Evolutionary conservation across 2,888 invertebrate species (phyloP), one percentile per base, ranked within the genome.

Genomic region (Acanthopleura granulata): DNA sequence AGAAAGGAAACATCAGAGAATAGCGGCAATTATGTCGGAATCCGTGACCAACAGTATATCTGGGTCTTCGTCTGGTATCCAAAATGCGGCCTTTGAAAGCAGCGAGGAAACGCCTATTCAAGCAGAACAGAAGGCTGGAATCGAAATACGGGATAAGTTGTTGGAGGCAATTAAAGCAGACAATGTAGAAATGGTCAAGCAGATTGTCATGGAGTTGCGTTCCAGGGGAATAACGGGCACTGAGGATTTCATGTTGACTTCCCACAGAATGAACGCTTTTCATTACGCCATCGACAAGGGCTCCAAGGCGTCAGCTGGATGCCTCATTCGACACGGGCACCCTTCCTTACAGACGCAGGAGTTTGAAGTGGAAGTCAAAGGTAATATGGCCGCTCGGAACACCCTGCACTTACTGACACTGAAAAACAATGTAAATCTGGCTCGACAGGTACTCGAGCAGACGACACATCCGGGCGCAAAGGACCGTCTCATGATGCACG

Each of bases 381-480:
- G 82, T 4, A 80, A 82, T 0, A 78, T 80, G 4, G 85, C 85
- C 1, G 82, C 80, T 74, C 86, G 85, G 72, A 87, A 85, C 69
- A 82, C 83, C 18, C 79, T 89, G 6, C 89, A 89, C 76, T 81
- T 83, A 50, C 75, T 86, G 22, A 85, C 87, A 0, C 86, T 87
- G 74, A 80, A 79, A 40, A 83, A 84, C 40, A 80, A 85, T 62
- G 69, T 83, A 6, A 77, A 81, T 25, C 75, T 87, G 74, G 85
- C 84, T 0, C 81, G 78, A 74, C 66, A 66, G 22, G 72, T 84
- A 6, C 62, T 85, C 9, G 70, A 49, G 16, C 78, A 72, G 72
- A 29, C 82, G 14, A 62, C 29, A 9, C 74, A 75, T 16, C 69
- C 62, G n/a, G 75, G 79, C 6, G 71, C 73, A 1, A 73, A 76